A percentile compares a stretch with the other conserved stretches of the same genome.
Conservation (phyloP, 2,888 invertebrate genomes). For the Xanthia icteritia region DNA sequence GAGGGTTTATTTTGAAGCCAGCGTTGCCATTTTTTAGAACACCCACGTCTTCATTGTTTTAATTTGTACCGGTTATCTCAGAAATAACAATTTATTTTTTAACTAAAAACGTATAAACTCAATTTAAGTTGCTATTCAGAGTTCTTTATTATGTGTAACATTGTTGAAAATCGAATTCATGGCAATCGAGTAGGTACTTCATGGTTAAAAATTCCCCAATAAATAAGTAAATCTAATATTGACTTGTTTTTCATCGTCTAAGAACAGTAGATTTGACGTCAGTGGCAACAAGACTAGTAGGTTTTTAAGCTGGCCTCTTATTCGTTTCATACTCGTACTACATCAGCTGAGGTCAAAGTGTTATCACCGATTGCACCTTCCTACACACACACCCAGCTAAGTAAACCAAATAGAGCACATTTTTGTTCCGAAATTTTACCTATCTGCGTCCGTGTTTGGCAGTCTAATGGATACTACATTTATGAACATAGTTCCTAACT, state of each 20-base stretch:
- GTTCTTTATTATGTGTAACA: neutral
- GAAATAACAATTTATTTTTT: neutral
- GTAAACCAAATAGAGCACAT: neutral
- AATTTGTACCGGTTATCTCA: neutral
- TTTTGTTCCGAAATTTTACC: neutral
- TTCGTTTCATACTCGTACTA: neutral
- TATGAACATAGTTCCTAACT: constrained; percentile 41
- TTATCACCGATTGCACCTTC: neutral
- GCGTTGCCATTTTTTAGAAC: neutral
- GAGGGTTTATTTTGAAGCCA: neutral
- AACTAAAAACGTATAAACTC: no score
- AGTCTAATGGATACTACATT: constrained; percentile 24
- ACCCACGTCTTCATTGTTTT: neutral
- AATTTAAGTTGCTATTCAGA: neutral
- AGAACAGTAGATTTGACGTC: neutral
- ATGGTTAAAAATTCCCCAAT: neutral
- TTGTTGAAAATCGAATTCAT: neutral
- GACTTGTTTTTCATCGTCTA: neutral
- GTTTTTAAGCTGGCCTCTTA: neutral
- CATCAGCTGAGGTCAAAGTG: neutral
- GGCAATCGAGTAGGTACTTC: neutral
- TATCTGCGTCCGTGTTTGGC: neutral
- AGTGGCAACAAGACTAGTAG: no score
- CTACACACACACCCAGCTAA: no score
- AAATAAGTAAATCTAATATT: neutral